Evolutionary conservation across 2,888 invertebrate genomes (phyloP).

Genomic region (Helleia helle): DNA sequence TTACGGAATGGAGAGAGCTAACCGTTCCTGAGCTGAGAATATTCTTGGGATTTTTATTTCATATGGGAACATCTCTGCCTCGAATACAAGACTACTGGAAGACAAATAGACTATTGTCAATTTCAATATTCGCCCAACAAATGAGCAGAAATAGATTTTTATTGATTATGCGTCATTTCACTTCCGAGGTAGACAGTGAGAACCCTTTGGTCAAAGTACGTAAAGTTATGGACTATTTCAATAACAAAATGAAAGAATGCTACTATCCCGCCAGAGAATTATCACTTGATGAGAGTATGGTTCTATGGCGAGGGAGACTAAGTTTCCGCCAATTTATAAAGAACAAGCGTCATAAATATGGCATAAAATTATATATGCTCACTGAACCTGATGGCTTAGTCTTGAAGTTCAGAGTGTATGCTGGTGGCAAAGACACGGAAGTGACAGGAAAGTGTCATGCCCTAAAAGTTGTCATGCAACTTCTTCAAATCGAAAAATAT

Average conservation of each 20-base stretch:
- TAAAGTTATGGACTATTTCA: no score
- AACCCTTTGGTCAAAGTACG: no score
- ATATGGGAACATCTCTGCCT: neutral
- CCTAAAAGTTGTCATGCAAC: neutral
- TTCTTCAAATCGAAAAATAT: no score
- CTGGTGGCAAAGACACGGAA: neutral
- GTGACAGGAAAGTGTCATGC: neutral
- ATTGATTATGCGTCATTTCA: no score
- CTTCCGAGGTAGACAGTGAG: no score
- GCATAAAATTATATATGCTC: neutral
- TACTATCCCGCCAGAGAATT: no score
- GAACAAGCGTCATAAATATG: neutral
- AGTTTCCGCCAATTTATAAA: neutral
- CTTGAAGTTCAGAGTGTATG: neutral
- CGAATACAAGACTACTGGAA: neutral
- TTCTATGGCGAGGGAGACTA: no score
- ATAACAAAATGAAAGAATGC: no score
- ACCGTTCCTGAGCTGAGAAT: constrained; percentile 2
- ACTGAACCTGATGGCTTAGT: neutral
- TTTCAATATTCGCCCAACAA: neutral
- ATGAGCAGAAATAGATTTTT: neutral
- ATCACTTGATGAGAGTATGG: no score
- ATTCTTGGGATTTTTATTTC: constrained; percentile 1
- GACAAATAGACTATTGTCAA: neutral
- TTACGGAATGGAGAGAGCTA: neutral